Evolutionary conservation across 2,888 invertebrate species (phyloP), one percentile per base, ranked within the genome.

Genomic region (Pinctada fucata): DNA sequence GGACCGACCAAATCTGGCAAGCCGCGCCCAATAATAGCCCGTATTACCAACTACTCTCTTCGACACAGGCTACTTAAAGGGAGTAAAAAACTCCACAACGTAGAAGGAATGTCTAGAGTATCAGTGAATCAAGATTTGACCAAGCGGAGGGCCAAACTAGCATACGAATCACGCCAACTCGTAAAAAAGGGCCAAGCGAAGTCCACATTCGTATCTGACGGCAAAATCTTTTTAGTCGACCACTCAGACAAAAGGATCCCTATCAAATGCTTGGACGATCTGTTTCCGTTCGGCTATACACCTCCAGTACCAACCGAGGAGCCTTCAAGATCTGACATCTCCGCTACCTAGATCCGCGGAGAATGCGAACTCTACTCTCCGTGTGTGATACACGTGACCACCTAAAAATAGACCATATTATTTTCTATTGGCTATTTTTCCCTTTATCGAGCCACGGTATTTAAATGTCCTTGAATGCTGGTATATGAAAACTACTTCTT

Each of bases 131-230:
- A 13, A 13, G 65, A 65, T 13, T 31, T 65, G 5, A 65, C 65
- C 65, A 65, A 65, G 5, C 31, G 31, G 31, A 31, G 31, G 31
- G 31, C 31, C 31, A 31, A 31, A 31, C 31, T 31, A 31, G 65
- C 65, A 16, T 65, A n/a, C 5, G 65, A 65, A 13, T 5, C 65
- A 10, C 5, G 65, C 5, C n/a, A 65, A 65, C n/a, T 65, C 5
- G 65, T 65, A 10, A 65, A 65, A 65, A 65, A 13, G n/a, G 65
- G 65, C 65, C 65, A 13, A 13, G 65, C 65, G 4, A 65, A 65
- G 31, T 65, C n/a, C n/a, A 65, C 65, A 4, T 65, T 10, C n/a
- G 65, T 10, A 8, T 58, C 1, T 8, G 58, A 65, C n/a, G 65
- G 65, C 4, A 65, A 65, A 65, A 65, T 5, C 5, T 2, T 65